A percentile compares a stretch with the other conserved stretches of the same genome.
Conservation (phyloP, 2,797 vertebrate species). For the Scarus forsteni region DNA sequence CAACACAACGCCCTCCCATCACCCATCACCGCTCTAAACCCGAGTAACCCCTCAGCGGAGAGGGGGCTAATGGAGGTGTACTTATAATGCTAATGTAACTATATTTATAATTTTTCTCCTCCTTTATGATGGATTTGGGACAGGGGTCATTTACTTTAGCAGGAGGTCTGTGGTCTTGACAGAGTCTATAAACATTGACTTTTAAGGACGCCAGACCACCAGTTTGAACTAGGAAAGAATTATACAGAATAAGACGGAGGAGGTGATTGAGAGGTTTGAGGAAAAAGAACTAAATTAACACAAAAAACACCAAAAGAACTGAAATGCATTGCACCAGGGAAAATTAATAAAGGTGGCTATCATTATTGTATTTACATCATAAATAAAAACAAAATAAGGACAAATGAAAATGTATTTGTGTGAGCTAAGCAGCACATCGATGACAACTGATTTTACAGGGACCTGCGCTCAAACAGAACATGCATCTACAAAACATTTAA, state of each 20-base stretch:
- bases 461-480: too few species aligned
- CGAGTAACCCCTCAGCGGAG: slow-evolving; percentile 9
- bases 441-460: too few species aligned
- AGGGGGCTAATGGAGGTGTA: slow-evolving; percentile 53
- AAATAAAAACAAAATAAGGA: too few species aligned
- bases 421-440: too few species aligned
- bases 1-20: slow-evolving; percentile 8
- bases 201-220: slow-evolving; percentile 68
- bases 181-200: slow-evolving; percentile 80
- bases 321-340: slow-evolving; percentile 5
- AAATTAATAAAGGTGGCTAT: slow-evolving; percentile 3
- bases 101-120: slow-evolving; percentile 69
- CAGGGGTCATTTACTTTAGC: slow-evolving; percentile 68
- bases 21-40: not conserved
- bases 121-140: slow-evolving; percentile 72
- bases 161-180: slow-evolving; percentile 66
- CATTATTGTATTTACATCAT: slow-evolving; percentile 1
- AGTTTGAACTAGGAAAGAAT: slow-evolving; percentile 35
- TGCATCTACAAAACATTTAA: too few species aligned
- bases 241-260: slow-evolving; percentile 13
- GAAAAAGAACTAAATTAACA: slow-evolving; percentile 16
- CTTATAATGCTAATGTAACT: slow-evolving; percentile 19
- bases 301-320: not conserved
- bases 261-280: slow-evolving; percentile 20
- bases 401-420: too few species aligned